Percentiles rank a stretch among this genome's conserved stretches.
Conservation (phyloP, 2,113 vertebrate genomes). For the Hippolais icterina region DNA sequence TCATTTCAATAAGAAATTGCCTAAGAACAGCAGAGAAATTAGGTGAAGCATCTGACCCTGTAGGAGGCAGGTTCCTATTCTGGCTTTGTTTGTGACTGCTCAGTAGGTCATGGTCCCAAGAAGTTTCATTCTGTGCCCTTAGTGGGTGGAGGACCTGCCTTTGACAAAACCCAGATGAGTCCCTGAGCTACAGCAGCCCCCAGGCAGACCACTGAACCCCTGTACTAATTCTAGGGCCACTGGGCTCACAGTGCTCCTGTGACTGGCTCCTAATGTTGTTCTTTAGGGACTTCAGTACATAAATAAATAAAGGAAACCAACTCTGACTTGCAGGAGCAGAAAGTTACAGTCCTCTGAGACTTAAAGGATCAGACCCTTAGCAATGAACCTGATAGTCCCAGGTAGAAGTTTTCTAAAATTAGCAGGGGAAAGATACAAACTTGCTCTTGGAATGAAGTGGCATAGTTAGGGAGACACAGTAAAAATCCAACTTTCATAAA, state of each 20-base stretch:
- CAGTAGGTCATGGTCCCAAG: neutral
- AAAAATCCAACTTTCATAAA: neutral
- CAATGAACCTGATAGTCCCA: neutral
- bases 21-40: neutral
- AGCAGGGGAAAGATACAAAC: neutral
- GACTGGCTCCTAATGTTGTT: accelerated
- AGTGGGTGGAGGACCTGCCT: accelerated
- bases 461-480: neutral
- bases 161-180: neutral
- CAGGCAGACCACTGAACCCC: neutral
- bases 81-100: neutral
- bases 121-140: neutral
- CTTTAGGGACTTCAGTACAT: neutral
- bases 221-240: accelerated
- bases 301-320: neutral
- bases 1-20: neutral
- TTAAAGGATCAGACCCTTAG: neutral
- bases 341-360: neutral
- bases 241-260: neutral
- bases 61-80: neutral
- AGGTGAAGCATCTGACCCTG: neutral
- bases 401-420: neutral
- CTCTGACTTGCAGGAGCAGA: neutral
- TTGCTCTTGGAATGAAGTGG: neutral
- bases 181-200: neutral